Conservation (phyloP, 2,113 vertebrate genomes). For the Lepisosteus oculatus region DNA sequence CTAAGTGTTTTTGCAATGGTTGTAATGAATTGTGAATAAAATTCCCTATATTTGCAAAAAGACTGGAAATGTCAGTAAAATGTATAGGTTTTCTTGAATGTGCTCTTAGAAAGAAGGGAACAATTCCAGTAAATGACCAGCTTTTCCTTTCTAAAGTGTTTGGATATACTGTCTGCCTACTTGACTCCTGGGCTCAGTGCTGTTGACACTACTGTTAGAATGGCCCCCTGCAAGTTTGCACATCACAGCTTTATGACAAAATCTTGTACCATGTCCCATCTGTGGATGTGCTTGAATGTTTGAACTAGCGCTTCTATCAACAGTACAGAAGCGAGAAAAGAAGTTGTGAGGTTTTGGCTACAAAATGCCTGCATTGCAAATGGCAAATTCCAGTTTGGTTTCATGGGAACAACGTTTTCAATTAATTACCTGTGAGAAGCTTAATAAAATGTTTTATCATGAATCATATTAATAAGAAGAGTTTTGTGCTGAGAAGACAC, state of each 20-base stretch:
- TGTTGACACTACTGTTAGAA: constrained; percentile 68
- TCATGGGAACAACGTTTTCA: constrained; percentile 33
- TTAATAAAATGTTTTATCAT: no score
- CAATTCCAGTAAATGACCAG: constrained; percentile 47
- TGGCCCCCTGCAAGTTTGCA: constrained; percentile 56
- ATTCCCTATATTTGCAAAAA: constrained; percentile 13
- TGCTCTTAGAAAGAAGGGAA: constrained; percentile 54
- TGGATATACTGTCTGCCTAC: constrained; percentile 61
- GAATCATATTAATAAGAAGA: no score
- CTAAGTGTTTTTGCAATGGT: constrained; percentile 15
- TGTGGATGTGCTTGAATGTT: constrained; percentile 71
- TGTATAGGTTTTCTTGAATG: constrained; percentile 37
- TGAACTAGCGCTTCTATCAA: constrained; percentile 57
- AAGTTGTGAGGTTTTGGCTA: constrained; percentile 36
- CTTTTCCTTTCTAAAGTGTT: constrained; percentile 35
- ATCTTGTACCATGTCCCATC: constrained; percentile 59
- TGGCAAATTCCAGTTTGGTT: constrained; percentile 52
- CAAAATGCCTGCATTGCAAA: constrained; percentile 42
- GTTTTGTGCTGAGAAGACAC: no score
- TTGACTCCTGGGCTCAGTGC: constrained; percentile 41
- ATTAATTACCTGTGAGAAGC: no score
- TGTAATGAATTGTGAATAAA: constrained; percentile 6
- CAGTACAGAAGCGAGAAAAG: constrained; percentile 39
- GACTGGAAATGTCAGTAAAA: constrained; percentile 28
- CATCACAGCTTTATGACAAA: constrained; percentile 65